phyloP scores from a whole-genome alignment of 2,797 vertebrate genomes.

The Gambusia yucatana region DNA sequence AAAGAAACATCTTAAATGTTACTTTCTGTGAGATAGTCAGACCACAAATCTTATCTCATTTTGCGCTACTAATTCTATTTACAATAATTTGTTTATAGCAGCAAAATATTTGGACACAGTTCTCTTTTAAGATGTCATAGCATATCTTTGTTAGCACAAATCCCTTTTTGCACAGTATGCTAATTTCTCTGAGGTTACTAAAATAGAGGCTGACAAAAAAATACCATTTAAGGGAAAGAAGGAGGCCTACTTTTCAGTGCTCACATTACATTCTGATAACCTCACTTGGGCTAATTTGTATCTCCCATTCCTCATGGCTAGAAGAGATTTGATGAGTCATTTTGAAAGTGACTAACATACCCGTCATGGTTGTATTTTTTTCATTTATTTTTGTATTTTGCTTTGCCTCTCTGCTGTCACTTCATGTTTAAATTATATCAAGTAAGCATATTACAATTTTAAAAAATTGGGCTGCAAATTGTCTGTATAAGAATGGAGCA shows the following conservation, averaged over 20 bases:
- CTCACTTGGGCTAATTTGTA: constrained; percentile 26
- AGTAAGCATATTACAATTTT: constrained; percentile 20
- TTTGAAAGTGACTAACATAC: constrained; percentile 57
- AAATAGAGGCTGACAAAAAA: not conserved
- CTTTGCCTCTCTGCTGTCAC: constrained; percentile 29
- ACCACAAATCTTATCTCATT: not conserved
- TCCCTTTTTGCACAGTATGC: not conserved
- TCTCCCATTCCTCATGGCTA: constrained; percentile 32
- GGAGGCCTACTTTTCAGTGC: constrained; percentile 16
- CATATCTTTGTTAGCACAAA: not conserved
- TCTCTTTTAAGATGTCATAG: not conserved
- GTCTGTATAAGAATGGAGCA: constrained; percentile 5
- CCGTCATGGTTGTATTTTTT: constrained; percentile 37
- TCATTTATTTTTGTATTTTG: constrained; percentile 9
- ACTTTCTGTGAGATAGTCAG: not conserved
- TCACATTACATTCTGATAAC: constrained; percentile 37
- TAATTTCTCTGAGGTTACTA: constrained; percentile 1
- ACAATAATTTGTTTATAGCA: not conserved
- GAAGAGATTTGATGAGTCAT: constrained; percentile 54
- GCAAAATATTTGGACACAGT: not conserved
- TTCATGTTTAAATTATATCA: constrained; percentile 48
- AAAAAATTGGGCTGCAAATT: not conserved
- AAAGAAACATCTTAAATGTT: not conserved
- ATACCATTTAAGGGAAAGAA: not conserved
- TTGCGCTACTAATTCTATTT: not conserved